Conservation (phyloP, 2,888 invertebrate genomes). For the Tigriopus californicus region DNA sequence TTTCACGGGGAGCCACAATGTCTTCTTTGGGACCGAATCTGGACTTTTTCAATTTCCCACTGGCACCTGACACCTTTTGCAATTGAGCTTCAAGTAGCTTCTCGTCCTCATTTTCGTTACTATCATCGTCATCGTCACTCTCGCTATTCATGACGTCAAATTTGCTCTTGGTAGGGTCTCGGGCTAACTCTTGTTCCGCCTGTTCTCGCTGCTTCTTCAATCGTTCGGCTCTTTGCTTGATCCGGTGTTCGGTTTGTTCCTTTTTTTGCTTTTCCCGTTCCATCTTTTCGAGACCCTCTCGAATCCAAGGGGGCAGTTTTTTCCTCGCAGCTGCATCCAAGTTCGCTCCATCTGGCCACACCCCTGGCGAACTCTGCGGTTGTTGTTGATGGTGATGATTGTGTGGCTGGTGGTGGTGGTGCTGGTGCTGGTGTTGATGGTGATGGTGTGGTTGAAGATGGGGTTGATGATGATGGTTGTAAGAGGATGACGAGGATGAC, state of each 20-base stretch:
- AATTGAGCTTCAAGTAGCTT: background rate
- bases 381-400: no score
- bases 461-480: no score
- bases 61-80: background rate
- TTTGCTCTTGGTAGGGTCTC: background rate
- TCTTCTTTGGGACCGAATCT: background rate
- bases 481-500: no score
- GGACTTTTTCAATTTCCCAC: background rate
- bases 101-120: background rate
- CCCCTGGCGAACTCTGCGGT: no score
- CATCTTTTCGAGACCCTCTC: slow-evolving; percentile 94
- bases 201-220: background rate
- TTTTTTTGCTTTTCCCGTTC: slow-evolving; percentile 78
- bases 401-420: no score
- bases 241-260: slow-evolving; percentile 20
- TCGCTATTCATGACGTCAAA: slow-evolving; percentile 10
- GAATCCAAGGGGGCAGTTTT: slow-evolving; percentile 89
- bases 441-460: no score
- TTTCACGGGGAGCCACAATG: background rate
- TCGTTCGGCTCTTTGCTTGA: background rate
- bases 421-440: no score
- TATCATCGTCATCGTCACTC: background rate
- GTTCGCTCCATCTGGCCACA: background rate
- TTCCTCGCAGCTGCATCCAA: slow-evolving; percentile 67
- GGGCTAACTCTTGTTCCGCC: background rate